Conservation (phyloP, 2,797 vertebrate species). For the Allobates femoralis region DNA sequence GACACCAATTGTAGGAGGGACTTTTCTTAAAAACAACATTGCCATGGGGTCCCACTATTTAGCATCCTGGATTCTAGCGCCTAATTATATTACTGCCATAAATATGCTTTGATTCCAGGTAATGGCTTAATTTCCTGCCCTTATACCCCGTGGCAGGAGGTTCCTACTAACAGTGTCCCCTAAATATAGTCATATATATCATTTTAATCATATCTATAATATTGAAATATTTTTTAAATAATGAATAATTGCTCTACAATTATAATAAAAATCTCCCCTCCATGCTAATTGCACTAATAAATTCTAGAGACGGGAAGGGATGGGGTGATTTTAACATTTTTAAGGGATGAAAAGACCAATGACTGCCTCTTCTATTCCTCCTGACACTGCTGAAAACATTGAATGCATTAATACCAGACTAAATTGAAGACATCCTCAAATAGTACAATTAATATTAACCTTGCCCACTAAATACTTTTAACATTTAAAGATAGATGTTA, state of each 20-base stretch:
- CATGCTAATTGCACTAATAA: slow-evolving; percentile 43
- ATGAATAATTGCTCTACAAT: neutral
- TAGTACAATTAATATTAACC: neutral
- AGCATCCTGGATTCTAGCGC: neutral
- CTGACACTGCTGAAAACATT: neutral
- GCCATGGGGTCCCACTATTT: neutral
- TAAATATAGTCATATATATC: slow-evolving; percentile 9
- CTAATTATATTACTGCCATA: slow-evolving; percentile 11
- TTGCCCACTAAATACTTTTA: neutral
- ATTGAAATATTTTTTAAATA: slow-evolving; percentile 22
- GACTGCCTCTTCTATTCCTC: neutral
- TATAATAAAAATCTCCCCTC: slow-evolving; percentile 1
- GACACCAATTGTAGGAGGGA: slow-evolving; percentile 15
- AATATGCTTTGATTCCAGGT: neutral
- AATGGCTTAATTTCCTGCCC: neutral
- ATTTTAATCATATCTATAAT: slow-evolving; percentile 24
- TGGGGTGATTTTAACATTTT: neutral
- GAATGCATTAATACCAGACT: neutral
- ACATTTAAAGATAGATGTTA: too few species aligned
- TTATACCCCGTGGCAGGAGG: neutral
- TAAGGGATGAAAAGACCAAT: neutral
- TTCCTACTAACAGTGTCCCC: neutral
- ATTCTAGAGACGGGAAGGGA: neutral
- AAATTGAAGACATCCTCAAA: neutral
- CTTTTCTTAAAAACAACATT: neutral